phyloP scores from a whole-genome alignment of 2,113 vertebrate species.

The Panthera uncia region DNA sequence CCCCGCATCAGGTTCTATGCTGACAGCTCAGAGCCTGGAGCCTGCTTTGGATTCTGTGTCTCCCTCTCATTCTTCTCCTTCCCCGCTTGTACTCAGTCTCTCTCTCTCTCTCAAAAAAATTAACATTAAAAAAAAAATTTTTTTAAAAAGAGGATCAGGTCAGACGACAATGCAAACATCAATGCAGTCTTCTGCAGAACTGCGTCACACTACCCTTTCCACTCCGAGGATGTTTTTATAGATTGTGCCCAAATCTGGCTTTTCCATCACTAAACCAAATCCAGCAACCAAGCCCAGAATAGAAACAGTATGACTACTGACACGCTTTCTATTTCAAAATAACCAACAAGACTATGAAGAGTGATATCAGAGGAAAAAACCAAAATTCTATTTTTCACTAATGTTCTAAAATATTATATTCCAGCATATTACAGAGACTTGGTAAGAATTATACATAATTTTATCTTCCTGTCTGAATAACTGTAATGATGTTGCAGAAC shows the following conservation, averaged over 20 bases:
- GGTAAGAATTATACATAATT: background rate
- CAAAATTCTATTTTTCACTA: background rate
- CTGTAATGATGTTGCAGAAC: background rate
- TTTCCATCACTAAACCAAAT: background rate
- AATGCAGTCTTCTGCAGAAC: background rate
- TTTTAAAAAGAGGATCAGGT: background rate
- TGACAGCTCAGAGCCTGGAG: no score
- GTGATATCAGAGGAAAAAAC: background rate
- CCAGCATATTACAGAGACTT: background rate
- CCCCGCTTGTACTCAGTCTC: no score
- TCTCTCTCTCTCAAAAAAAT: no score
- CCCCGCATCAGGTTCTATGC: no score
- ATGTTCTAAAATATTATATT: constrained; percentile 2
- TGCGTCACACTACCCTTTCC: background rate
- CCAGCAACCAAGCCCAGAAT: background rate
- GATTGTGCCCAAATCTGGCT: background rate
- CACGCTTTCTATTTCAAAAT: constrained; percentile 26
- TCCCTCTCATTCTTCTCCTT: no score
- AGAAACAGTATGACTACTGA: background rate
- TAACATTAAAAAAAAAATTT: no score
- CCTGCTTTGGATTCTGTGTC: no score
- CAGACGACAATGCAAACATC: background rate
- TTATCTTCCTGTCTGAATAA: background rate
- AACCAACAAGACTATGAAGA: background rate
- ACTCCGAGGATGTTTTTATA: background rate